Evolutionary conservation across 2,113 vertebrate genomes (phyloP).

Genomic region (Peromyscus leucopus): DNA sequence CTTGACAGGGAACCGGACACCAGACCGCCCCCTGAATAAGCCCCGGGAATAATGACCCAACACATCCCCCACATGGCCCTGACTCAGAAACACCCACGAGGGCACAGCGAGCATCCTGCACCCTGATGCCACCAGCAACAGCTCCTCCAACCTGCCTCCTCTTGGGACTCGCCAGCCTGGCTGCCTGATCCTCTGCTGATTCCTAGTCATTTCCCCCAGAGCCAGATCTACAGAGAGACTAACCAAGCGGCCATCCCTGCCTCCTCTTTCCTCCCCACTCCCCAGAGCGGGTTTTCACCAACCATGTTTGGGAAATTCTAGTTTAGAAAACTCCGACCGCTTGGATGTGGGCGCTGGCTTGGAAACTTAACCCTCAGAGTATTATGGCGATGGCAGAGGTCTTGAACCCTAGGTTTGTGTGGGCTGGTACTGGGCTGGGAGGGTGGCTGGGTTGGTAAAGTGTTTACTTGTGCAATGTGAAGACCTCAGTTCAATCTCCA

Average conservation of each 20-base stretch:
- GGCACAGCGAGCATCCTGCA: fast-evolving
- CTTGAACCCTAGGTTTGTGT: no score
- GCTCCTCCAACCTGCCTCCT: background rate
- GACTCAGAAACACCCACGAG: background rate
- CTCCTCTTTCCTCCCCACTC: background rate
- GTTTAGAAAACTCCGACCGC: background rate
- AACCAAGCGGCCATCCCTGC: background rate
- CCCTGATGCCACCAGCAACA: fast-evolving
- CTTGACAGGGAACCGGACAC: background rate
- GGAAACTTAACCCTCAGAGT: background rate
- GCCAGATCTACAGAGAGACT: background rate
- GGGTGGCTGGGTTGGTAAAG: background rate
- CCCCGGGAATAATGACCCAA: background rate
- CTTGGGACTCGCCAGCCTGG: background rate
- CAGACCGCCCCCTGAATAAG: background rate
- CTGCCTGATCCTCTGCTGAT: background rate
- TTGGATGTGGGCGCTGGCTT: background rate
- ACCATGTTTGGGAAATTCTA: background rate
- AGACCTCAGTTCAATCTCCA: background rate
- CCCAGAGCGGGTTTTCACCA: background rate
- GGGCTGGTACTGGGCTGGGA: no score
- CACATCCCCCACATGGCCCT: background rate
- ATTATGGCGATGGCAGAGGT: fast-evolving
- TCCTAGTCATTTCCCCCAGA: background rate
- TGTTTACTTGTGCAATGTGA: no score